Evolutionary conservation across 2,888 invertebrate genomes (phyloP).

Genomic region (Branchellion lobata): DNA sequence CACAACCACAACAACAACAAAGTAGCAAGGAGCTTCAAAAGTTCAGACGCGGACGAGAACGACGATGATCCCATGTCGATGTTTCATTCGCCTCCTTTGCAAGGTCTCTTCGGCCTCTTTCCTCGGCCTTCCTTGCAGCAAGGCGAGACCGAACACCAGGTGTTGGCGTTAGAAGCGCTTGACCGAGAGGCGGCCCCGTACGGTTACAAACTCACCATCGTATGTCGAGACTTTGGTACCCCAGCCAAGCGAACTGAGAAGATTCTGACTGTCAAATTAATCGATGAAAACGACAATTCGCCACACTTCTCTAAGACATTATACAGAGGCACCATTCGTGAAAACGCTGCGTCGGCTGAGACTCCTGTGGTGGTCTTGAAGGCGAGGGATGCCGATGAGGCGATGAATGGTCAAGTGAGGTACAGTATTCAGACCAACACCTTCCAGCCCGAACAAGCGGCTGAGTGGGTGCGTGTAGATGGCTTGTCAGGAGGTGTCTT

Average conservation of each 20-base stretch:
- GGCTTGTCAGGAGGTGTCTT: conserved; percentile 38
- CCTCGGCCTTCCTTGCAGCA: conserved; percentile 21
- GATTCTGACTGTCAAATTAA: conserved; percentile 42
- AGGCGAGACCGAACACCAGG: conserved; percentile 48
- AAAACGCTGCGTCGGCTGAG: conserved; percentile 46
- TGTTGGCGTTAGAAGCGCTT: conserved; percentile 39
- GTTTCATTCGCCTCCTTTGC: background rate
- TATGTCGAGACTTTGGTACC: conserved; percentile 48
- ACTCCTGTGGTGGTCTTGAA: conserved; percentile 44
- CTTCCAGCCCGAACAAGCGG: background rate
- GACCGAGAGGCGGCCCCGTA: conserved; percentile 48
- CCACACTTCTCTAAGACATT: conserved; percentile 45
- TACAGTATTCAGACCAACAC: conserved; percentile 37
- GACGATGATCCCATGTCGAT: background rate
- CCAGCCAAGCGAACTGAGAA: conserved; percentile 38
- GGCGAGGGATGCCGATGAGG: conserved; percentile 48
- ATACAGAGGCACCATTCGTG: conserved; percentile 45
- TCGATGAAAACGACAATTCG: conserved; percentile 50
- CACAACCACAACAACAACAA: too few species aligned
- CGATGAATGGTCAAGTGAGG: conserved; percentile 45
- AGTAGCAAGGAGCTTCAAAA: too few species aligned
- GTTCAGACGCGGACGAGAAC: background rate
- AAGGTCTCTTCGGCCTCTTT: conserved; percentile 4
- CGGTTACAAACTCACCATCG: conserved; percentile 43
- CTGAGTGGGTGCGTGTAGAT: conserved; percentile 43